Evolutionary conservation across 2,888 invertebrate genomes (phyloP).

Genomic region (Aporophyla nigra): DNA sequence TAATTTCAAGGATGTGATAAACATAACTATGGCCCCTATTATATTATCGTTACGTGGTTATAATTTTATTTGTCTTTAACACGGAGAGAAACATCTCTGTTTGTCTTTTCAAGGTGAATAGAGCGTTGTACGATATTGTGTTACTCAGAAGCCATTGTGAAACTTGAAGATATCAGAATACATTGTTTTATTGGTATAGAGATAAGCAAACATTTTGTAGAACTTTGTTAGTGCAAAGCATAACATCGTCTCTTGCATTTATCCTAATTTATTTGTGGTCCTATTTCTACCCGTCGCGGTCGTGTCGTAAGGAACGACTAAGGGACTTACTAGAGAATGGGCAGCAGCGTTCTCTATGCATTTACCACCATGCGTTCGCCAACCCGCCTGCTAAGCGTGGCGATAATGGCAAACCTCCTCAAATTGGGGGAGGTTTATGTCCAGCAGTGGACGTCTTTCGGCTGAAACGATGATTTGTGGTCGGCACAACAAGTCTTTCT

Average conservation of each 20-base stretch:
- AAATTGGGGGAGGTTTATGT: too few species aligned
- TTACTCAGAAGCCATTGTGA: slow-evolving; percentile 25
- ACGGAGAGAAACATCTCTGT: slow-evolving; percentile 30
- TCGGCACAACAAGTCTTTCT: too few species aligned
- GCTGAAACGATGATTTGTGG: too few species aligned
- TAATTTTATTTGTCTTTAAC: slow-evolving; percentile 4
- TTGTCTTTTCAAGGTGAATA: slow-evolving; percentile 28
- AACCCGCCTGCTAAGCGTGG: too few species aligned
- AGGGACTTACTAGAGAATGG: too few species aligned
- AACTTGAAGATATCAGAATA: slow-evolving; percentile 34
- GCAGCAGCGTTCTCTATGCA: too few species aligned
- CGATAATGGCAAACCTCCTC: too few species aligned
- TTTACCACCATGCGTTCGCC: too few species aligned
- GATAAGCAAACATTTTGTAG: neutral
- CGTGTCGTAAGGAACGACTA: too few species aligned
- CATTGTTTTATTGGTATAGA: slow-evolving; percentile 15
- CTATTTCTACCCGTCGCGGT: too few species aligned
- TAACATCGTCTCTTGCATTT: neutral
- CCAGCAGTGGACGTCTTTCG: too few species aligned
- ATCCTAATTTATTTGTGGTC: neutral
- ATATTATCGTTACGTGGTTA: slow-evolving; percentile 22
- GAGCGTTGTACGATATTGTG: slow-evolving; percentile 47
- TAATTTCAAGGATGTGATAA: slow-evolving; percentile 53
- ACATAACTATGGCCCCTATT: neutral
- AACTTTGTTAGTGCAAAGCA: neutral